Evolutionary conservation across 2,797 vertebrate genomes (phyloP), one percentile per base, ranked within the genome.

Genomic region (Scomberomorus guttatus): DNA sequence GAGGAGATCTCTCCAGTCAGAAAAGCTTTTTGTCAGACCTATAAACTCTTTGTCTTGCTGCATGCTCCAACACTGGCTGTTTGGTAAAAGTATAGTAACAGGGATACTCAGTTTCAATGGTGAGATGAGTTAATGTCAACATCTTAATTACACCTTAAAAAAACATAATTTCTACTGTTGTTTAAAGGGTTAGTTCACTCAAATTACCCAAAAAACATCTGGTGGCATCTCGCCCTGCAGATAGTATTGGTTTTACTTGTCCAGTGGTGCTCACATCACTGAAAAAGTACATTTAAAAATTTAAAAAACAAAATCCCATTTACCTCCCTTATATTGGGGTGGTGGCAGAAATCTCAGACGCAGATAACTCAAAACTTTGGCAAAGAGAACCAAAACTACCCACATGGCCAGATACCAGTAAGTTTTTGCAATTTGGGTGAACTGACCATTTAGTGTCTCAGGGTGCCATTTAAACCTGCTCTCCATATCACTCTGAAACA

Each of bases 401-500:
- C 71, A 50, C 24, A 24, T 80, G 57, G 24, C 17, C 59, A 32
- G 46, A 37, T 52, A 32, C 3, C 3, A 68, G 22, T 10, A 3
- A 24, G 11, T 25, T 44, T 25, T 58, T 56, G 32, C 48, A n/a
- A 58, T 79, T 80, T 81, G 17, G 60, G 64, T 83, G 74, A 84
- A 65, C 32, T 8, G 5, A 66, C 29, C 54, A 39, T 64, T 77
- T 50, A 59, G 42, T 75, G 63, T 79, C 76, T 87, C 76, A 81
- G 82, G 83, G 75, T 83, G 81, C 51, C 75, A 80, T 72, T 78
- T 79, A 25, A 71, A 74, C 71, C 22, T 64, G 27, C 63, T 79
- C 56, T 70, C 18, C 48, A 3, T 44, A 17, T 74, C 65, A 93
- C 93, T 94, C 94, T 95, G 90, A 93, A 95, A 94, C 94, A 95